A percentile compares a stretch with the other conserved stretches of the same genome.
These are phyloP conservation scores for Acanthornis magna DNA, from an alignment of 2,797 vertebrate genomes.

Conservation along the genomic window DNA sequence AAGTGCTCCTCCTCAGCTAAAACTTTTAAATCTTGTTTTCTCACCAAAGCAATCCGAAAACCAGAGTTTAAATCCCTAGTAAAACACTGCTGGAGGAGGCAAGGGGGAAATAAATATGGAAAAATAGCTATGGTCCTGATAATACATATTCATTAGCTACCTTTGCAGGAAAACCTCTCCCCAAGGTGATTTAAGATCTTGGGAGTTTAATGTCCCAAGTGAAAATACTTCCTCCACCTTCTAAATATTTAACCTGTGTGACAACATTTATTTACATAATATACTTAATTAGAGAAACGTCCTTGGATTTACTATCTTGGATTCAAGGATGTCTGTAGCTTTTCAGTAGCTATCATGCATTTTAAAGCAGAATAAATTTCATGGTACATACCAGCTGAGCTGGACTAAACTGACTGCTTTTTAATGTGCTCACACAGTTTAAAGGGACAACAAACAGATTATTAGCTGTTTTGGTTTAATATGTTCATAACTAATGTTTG, in stretches of 20 bases:
- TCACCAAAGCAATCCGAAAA: neutral
- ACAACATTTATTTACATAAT: slow-evolving; percentile 27
- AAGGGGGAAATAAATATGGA: neutral
- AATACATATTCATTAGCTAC: slow-evolving; percentile 2
- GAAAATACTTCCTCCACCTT: neutral
- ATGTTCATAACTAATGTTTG: neutral
- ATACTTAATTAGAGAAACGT: neutral
- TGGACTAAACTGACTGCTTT: neutral
- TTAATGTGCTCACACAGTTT: accelerated
- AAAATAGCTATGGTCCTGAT: neutral
- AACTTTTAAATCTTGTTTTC: neutral
- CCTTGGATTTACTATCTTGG: neutral
- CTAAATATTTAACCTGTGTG: slow-evolving; percentile 9
- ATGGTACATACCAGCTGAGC: neutral
- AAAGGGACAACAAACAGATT: neutral
- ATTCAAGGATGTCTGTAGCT: neutral
- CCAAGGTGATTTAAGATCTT: neutral
- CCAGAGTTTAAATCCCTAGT: neutral
- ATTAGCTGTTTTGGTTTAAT: neutral
- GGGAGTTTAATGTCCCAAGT: neutral
- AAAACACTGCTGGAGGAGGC: neutral
- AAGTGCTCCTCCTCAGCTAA: neutral
- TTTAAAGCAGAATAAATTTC: neutral
- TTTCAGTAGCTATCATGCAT: neutral
- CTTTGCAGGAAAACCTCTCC: neutral